phyloP scores from a whole-genome alignment of 2,113 vertebrate genomes.

The Martes martes region DNA sequence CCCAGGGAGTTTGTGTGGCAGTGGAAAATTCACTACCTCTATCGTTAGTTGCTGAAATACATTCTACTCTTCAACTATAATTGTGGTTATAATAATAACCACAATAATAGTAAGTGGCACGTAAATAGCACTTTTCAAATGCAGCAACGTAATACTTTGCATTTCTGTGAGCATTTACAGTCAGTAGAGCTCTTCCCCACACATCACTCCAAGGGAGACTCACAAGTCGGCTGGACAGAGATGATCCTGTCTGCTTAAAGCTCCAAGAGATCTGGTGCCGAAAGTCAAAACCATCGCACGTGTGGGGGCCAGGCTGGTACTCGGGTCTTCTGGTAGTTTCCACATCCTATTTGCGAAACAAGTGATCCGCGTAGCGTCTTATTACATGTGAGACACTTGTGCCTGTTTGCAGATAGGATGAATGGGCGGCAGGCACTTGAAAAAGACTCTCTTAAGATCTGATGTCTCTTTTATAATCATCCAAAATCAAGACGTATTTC shows the following conservation, averaged over 20 bases:
- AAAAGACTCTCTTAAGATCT: not conserved
- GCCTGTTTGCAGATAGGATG: not conserved
- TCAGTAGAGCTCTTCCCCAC: not conserved
- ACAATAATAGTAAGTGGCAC: slow-evolving; percentile 15
- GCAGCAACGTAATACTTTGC: not conserved
- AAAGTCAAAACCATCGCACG: rapidly evolving
- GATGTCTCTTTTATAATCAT: not conserved
- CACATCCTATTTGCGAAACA: not conserved
- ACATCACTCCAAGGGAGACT: not conserved
- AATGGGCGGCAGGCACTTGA: not conserved
- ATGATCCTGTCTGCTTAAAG: not conserved
- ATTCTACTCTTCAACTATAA: slow-evolving; percentile 48
- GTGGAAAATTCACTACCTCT: not conserved
- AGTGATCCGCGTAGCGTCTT: not conserved
- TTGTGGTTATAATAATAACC: not conserved
- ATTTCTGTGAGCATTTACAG: not conserved
- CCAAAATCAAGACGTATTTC: not conserved
- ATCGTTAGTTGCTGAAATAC: slow-evolving; percentile 19
- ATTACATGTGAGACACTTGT: not conserved
- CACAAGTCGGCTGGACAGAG: not conserved
- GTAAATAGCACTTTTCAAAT: slow-evolving; percentile 32
- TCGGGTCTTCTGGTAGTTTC: not conserved
- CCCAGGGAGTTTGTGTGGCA: not conserved
- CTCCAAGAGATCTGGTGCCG: not conserved
- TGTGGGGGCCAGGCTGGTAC: rapidly evolving